Base-by-base conservation (phyloP, 2,888 invertebrate species). In the Amphipyra berbera region DNA sequence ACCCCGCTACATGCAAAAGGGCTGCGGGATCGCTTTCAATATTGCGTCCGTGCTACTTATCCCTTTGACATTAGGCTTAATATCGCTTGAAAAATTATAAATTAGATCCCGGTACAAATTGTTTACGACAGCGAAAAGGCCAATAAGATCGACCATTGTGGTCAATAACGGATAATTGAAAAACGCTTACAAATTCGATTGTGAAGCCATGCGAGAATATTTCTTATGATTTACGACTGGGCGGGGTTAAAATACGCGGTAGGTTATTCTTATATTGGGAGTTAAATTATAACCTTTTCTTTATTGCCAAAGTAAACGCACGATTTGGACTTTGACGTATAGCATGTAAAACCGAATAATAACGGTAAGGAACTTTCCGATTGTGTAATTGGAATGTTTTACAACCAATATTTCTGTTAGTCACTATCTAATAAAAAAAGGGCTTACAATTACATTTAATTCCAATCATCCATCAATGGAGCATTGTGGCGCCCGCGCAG, bases 91-190 rank as follows among this genome's bases (percentile, higher is more conserved):
- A 65, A 50, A 58, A 56, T 64, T 61, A 42, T 67, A 66, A 64
- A 60, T 81, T 82, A 81, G 76, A 81, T 75, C 75, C 72, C 66
- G 50, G 79, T 83, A 90, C 88, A 91, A 91, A 90, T 90, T 90
- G 88, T 90, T 91, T 88, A 91, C 85, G 87, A 86, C 84, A 82
- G 65, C 85, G 85, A 93, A 92, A 92, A 90, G 90, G 85, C 88
- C 89, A 91, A 92, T 90, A 89, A 88, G 86, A 87, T 85, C 84
- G 84, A 65, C 88, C 88, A 91, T 92, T 93, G 92, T 92, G 92
- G 92, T 93, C 92, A 93, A 92, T 93, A 88, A 91, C 88, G 90
- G 85, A 91, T 93, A 93, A 94, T 94, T 93, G 93, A 93, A 94
- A 93, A 93, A 92, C 86, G 87, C 88, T 92, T 88, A 91, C 92